Conservation (phyloP, 2,888 invertebrate genomes). For the Cyaniris semiargus region DNA sequence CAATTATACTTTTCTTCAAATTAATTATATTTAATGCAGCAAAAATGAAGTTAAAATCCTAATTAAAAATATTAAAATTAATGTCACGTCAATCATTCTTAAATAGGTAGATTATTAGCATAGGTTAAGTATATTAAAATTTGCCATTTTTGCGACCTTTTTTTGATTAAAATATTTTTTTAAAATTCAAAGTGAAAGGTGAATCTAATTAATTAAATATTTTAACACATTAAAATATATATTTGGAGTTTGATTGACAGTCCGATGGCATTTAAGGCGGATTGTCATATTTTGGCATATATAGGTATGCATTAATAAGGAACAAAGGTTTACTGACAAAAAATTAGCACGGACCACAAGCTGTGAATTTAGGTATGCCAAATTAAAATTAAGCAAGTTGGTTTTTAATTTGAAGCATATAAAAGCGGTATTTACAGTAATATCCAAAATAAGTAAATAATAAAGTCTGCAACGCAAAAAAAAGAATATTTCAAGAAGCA, state of each 20-base stretch:
- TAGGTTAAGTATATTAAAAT: slow-evolving; percentile 7
- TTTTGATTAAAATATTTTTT: background rate
- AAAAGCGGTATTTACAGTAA: no score
- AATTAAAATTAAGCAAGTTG: background rate
- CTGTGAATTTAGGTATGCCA: background rate
- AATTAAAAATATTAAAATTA: background rate
- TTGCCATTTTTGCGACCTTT: background rate
- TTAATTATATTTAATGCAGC: background rate
- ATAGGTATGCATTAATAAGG: background rate
- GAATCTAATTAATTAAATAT: background rate
- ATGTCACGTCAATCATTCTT: background rate
- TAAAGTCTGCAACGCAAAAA: no score
- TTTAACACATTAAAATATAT: background rate
- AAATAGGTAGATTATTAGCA: background rate
- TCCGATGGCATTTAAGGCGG: background rate
- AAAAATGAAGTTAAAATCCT: background rate
- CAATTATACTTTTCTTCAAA: background rate
- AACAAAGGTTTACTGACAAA: background rate
- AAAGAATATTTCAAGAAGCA: no score
- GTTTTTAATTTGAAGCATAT: background rate
- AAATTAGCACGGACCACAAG: background rate
- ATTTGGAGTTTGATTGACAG: background rate
- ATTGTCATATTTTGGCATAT: background rate
- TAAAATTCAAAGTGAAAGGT: background rate
- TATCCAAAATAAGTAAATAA: no score